phyloP scores from a whole-genome alignment of 2,888 invertebrate species.

The Frankliniella intonsa region DNA sequence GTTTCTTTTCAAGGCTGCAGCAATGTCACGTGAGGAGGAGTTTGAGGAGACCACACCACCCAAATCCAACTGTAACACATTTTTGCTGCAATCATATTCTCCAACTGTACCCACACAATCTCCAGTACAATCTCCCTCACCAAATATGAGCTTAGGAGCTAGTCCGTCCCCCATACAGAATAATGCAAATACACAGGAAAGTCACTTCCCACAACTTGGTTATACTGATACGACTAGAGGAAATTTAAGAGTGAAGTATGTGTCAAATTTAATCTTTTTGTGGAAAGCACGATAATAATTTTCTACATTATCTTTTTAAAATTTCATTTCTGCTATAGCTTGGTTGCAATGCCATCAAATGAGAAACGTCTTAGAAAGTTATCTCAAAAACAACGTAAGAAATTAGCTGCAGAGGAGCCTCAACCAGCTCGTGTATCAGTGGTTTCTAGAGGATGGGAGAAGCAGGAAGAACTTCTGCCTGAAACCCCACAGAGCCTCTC shows the following conservation, averaged over 20 bases:
- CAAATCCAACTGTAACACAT: neutral
- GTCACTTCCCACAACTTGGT: conserved; percentile 45
- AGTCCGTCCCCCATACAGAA: no score
- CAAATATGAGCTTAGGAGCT: no score
- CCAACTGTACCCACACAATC: neutral
- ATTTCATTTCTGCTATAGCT: conserved; percentile 6
- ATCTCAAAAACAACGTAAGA: conserved; percentile 62
- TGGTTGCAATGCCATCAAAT: conserved; percentile 37
- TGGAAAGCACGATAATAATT: conserved; percentile 2
- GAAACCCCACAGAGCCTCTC: conserved; percentile 28
- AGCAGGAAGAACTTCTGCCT: neutral
- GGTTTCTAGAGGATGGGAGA: neutral
- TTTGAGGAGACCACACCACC: neutral
- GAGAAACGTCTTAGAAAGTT: conserved; percentile 47
- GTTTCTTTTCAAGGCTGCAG: neutral
- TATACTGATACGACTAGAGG: conserved; percentile 5
- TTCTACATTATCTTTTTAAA: neutral
- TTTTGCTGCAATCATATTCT: neutral
- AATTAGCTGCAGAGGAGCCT: conserved; percentile 51
- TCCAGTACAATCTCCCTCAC: neutral
- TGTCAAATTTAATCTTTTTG: neutral
- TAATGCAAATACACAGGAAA: conserved; percentile 36
- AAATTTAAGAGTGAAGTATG: conserved; percentile 3
- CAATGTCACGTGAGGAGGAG: neutral
- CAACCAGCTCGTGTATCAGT: conserved; percentile 39